Evolutionary conservation across 2,888 invertebrate species (phyloP).

Genomic region (Netelia melanura): DNA sequence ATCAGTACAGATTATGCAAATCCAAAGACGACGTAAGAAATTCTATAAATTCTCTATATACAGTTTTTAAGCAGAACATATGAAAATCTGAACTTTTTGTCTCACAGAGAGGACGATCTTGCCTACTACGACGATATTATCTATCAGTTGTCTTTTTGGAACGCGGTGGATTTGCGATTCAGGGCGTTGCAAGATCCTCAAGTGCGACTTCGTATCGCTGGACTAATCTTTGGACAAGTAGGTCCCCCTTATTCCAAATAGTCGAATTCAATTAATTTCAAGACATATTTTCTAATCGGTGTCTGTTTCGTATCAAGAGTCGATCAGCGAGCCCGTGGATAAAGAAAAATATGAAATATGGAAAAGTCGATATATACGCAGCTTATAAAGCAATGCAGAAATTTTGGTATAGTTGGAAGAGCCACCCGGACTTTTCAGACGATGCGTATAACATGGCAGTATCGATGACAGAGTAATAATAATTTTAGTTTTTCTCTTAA

Average conservation of each 20-base stretch:
- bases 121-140: constrained; percentile 33
- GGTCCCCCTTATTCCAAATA: not conserved
- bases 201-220: constrained; percentile 38
- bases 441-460: constrained; percentile 3
- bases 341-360: not conserved
- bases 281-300: not conserved
- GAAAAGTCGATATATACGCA: not conserved
- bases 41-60: not conserved
- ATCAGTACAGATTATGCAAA: not conserved
- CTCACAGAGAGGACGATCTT: constrained; percentile 42
- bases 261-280: no score
- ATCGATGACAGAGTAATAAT: constrained; percentile 11
- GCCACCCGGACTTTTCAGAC: not conserved
- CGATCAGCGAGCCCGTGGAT: constrained; percentile 9
- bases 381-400: not conserved
- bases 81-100: not conserved
- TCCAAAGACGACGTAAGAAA: constrained; percentile 16
- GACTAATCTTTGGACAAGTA: constrained; percentile 39
- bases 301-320: not conserved
- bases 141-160: constrained; percentile 52
- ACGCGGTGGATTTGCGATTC: constrained; percentile 49
- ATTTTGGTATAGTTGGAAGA: not conserved
- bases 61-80: not conserved
- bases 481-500: not conserved
- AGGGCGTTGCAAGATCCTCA: constrained; percentile 28